Base-by-base conservation (phyloP, 2,888 invertebrate species). In the Xestobium rufovillosum region DNA sequence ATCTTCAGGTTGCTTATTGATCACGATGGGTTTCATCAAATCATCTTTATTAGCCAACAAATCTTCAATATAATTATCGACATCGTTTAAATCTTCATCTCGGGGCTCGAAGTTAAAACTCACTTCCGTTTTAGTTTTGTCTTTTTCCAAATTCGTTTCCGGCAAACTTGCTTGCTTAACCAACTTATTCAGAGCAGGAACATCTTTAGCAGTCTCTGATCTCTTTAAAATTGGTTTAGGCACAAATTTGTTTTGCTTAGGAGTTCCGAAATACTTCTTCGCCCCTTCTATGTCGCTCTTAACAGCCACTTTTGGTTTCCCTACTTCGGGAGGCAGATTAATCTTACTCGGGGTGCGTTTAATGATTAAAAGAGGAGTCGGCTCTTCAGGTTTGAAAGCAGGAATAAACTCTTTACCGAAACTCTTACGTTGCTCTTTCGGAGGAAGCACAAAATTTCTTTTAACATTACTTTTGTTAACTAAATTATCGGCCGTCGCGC, bases 341-440 rank as follows among this genome's bases (percentile, higher is more conserved):
- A 66, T 56, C 54, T 66, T 66, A 40, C 62, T 65, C 1, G 66
- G 66, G 1, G 66, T 66, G 26, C 66, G 52, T 50, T 63, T 66
- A 13, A 66, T 66, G 6, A 66, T 56, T 11, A 66, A 42, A 27
- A 65, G 45, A 9, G 65, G 63, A 50, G 63, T 57, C 2, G 60
- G 58, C 37, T 61, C 59, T 3, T 53, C 31, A 3, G 51, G 30
- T 35, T 56, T 52, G 39, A 56, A 59, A 39, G 57, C 56, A 1
- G 63, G 58, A 11, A 58, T 46, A 38, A 65, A 64, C 43, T 62
- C 63, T 25, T 54, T 52, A 8, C 61, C 63, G 36, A 63, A 61
- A 42, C 54, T 55, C 38, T 52, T 57, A 8, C 57, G 45, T 36
- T 56, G 51, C 29, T 57, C 55, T 46, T 51, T 59, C 8, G 57